Percentiles rank a stretch among this genome's conserved stretches.
Conservation (phyloP, 2,888 invertebrate genomes). For the Phengaris arion region DNA sequence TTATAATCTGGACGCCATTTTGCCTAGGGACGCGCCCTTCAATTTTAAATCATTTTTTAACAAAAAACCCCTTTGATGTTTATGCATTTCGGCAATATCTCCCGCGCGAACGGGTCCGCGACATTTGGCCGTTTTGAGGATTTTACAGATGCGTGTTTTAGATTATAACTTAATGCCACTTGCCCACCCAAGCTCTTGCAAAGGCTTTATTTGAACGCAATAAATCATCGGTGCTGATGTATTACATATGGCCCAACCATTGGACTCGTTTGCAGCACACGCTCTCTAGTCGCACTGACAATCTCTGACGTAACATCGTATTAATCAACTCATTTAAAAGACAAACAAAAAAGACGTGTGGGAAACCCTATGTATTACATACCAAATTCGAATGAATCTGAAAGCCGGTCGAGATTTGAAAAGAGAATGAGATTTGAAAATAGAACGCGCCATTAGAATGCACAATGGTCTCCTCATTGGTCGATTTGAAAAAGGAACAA, state of each 20-base stretch:
- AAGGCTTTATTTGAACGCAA: conserved; percentile 48
- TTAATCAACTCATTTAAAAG: conserved; percentile 77
- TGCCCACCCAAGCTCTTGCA: conserved; percentile 43
- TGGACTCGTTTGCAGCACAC: conserved; percentile 31
- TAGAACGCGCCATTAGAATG: conserved; percentile 78
- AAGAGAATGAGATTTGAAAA: conserved; percentile 80
- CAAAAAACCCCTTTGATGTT: conserved; percentile 77
- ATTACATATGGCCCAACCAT: conserved; percentile 34
- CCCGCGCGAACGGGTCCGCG: conserved; percentile 63
- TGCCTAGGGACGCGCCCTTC: conserved; percentile 76
- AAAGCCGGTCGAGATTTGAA: conserved; percentile 75
- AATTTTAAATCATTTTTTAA: conserved; percentile 74
- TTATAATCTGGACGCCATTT: conserved; percentile 79
- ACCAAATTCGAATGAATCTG: conserved; percentile 78
- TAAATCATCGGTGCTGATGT: conserved; percentile 48
- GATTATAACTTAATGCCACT: conserved; percentile 69
- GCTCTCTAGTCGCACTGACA: conserved; percentile 42
- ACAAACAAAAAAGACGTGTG: conserved; percentile 71
- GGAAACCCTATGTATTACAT: conserved; percentile 74
- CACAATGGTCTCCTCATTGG: conserved; percentile 79
- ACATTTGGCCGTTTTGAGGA: conserved; percentile 74
- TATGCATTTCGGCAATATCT: conserved; percentile 76
- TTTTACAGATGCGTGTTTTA: conserved; percentile 72
- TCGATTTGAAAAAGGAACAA: conserved; percentile 80
- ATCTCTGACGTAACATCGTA: conserved; percentile 64